phyloP scores from a whole-genome alignment of 2,797 vertebrate species.

The Helicolenus hilgendorfi region DNA sequence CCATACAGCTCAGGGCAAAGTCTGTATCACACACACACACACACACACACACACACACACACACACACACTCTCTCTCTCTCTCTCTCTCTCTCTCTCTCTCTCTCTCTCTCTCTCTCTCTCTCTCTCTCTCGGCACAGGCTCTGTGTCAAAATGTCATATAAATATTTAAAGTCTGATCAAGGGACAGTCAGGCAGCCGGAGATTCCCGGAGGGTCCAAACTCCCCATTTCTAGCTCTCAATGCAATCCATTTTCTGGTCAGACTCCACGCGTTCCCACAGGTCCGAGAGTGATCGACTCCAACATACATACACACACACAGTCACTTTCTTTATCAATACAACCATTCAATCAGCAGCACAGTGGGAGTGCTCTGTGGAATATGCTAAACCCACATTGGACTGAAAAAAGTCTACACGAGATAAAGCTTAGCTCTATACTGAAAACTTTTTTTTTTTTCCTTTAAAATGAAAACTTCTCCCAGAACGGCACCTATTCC shows the following conservation, averaged over 20 bases:
- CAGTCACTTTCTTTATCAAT: conserved; percentile 62
- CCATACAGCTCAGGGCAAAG: conserved; percentile 58
- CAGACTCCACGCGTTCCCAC: conserved; percentile 43
- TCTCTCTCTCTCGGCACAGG: conserved; percentile 20
- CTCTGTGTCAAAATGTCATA: conserved; percentile 71
- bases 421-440: conserved; percentile 12
- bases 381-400: conserved; percentile 21
- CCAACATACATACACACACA: conserved; percentile 14
- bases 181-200: conserved; percentile 45
- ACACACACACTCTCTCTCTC: not conserved
- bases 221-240: conserved; percentile 41
- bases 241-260: conserved; percentile 63
- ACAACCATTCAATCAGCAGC: conserved; percentile 66
- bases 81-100: not conserved
- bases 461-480: conserved; percentile 7
- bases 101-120: not conserved
- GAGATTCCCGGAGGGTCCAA: conserved; percentile 25
- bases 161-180: conserved; percentile 80
- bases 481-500: not conserved
- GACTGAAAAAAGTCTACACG: conserved; percentile 3
- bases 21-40: conserved; percentile 4
- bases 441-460: not conserved
- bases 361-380: conserved; percentile 43
- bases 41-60: not conserved
- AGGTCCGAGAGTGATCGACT: conserved; percentile 43